Conservation (phyloP, 2,113 vertebrate genomes). For the Anhinga rufa region DNA sequence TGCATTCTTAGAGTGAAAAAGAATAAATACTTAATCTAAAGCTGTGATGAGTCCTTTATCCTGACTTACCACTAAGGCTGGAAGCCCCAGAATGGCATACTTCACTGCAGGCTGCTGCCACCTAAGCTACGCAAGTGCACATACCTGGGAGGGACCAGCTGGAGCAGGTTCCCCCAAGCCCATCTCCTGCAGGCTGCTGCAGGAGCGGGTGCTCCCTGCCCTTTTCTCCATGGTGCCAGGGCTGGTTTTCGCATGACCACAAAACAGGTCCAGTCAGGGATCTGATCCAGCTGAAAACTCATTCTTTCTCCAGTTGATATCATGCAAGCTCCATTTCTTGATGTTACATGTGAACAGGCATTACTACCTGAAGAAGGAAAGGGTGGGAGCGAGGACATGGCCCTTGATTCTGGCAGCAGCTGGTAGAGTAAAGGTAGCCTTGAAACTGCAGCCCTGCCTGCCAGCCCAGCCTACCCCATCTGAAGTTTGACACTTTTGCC, state of each 20-base stretch:
- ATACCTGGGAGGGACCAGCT: neutral
- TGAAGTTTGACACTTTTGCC: too few species aligned
- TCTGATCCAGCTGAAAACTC: neutral
- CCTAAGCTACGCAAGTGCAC: rapidly evolving
- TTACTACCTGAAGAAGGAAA: neutral
- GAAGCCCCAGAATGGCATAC: neutral
- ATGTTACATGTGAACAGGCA: neutral
- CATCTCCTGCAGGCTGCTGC: neutral
- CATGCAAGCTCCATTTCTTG: neutral
- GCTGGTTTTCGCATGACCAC: neutral
- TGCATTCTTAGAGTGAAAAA: neutral
- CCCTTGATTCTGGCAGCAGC: neutral
- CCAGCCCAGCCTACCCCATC: too few species aligned
- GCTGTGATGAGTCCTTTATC: neutral
- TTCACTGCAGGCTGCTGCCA: neutral
- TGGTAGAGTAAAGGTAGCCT: too few species aligned
- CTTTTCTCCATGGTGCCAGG: neutral
- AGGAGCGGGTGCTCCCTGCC: neutral
- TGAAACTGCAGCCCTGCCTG: neutral
- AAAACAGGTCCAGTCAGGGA: neutral
- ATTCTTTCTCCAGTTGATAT: neutral
- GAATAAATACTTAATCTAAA: neutral
- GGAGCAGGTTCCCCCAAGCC: neutral
- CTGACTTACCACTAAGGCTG: too few species aligned
- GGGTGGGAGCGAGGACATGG: neutral